Base-by-base conservation (phyloP, 1,140 invertebrate genomes). In the Aphelenchoides fujianensis region DNA sequence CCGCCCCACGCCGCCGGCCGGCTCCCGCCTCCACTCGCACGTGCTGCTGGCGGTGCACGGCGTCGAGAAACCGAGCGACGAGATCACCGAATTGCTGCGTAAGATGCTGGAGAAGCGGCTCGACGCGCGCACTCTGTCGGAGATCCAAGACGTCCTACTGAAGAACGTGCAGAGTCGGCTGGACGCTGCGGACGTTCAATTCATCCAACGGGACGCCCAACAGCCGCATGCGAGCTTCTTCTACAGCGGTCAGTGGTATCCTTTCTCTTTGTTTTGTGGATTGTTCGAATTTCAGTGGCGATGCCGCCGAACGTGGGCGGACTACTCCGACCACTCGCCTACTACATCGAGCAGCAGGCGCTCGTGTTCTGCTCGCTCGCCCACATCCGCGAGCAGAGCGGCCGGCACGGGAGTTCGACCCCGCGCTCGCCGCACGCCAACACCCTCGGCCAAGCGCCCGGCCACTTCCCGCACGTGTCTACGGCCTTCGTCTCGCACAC, bases 351-450 rank as follows among this genome's bases (percentile, higher is more conserved):
- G 34, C 75, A 76, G 62, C 75, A 76, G 41, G 57, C 78, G 30
- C 34, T 35, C 5, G 53, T 69, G 1, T 76, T 82, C 52, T 76
- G 76, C 27, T 79, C 72, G 1, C 34, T 19, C 63, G 77, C 75
- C 2, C 32, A 82, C 35, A 55, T 81, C 52, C 74, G 78, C 27
- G 78, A 81, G 52, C 74, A 81, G 35, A 76, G 48, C 52, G 78
- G 78, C 1, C 23, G 3, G 3, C 37, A 71, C 19, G 35, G 3
- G n/a, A n/a, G n/a, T n/a, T n/a, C n/a, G n/a, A n/a, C n/a, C n/a
- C n/a, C n/a, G n/a, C n/a, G n/a, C n/a, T n/a, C n/a, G n/a, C n/a
- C n/a, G n/a, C n/a, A n/a, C n/a, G n/a, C n/a, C n/a, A n/a, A n/a
- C n/a, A n/a, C n/a, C n/a, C n/a, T n/a, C n/a, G n/a, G n/a, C n/a